Percentiles rank a stretch among this genome's conserved stretches.
Conservation (phyloP, 2,888 invertebrate species). For the Lampropteryx suffumata region DNA sequence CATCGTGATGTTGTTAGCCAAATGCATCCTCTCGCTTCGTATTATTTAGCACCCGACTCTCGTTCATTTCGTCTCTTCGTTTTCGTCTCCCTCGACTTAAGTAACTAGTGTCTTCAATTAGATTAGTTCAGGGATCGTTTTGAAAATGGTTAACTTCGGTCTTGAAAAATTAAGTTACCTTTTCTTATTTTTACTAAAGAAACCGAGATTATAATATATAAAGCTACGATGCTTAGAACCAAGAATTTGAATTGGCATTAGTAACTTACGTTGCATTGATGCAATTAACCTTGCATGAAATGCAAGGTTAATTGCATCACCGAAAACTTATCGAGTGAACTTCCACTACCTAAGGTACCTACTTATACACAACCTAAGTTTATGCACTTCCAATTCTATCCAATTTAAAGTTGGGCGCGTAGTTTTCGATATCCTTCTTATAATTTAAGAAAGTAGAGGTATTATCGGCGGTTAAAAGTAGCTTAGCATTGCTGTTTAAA, state of each 20-base stretch:
- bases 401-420: constrained; percentile 48
- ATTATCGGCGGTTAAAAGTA: constrained; percentile 4
- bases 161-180: too few species aligned
- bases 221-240: too few species aligned
- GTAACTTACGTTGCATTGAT: too few species aligned
- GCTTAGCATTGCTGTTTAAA: too few species aligned
- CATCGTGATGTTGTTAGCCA: constrained; percentile 9
- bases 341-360: background rate
- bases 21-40: constrained; percentile 10
- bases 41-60: constrained; percentile 9
- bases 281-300: too few species aligned
- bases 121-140: too few species aligned
- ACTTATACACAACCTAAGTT: constrained; percentile 28
- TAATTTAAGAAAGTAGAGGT: constrained; percentile 9
- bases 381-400: constrained; percentile 40
- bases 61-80: too few species aligned
- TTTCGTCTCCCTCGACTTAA: background rate
- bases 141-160: too few species aligned
- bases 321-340: background rate
- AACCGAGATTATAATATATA: too few species aligned
- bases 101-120: background rate
- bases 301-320: background rate
- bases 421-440: constrained; percentile 24
- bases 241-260: too few species aligned
- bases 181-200: too few species aligned